Evolutionary conservation across 2,888 invertebrate genomes (phyloP).

Genomic region (Crossocerus cetratus): DNA sequence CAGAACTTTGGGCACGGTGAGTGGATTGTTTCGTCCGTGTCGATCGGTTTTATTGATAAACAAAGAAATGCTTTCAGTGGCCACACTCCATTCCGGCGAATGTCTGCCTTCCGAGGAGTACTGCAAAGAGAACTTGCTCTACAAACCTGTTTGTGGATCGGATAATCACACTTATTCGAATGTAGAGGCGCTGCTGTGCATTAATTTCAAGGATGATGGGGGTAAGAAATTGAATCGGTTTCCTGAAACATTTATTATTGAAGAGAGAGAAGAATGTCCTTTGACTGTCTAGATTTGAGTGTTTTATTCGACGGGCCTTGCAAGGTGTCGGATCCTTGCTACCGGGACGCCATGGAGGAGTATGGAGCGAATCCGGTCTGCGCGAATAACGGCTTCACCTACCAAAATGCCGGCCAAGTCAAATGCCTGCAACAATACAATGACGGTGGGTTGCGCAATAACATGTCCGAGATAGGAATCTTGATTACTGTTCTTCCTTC

Average conservation of each 20-base stretch:
- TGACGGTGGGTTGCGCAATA: constrained; percentile 21
- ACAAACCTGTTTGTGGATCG: constrained; percentile 60
- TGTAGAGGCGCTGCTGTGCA: constrained; percentile 56
- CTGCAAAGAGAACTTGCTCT: constrained; percentile 54
- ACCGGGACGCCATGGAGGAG: constrained; percentile 27
- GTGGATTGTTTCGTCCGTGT: background rate
- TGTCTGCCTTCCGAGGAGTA: constrained; percentile 28
- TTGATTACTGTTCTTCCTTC: constrained; percentile 15
- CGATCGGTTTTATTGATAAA: background rate
- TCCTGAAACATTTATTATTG: background rate
- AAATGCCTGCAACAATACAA: constrained; percentile 59
- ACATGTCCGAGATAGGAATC: constrained; percentile 11
- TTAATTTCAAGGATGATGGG: constrained; percentile 38
- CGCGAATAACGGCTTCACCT: constrained; percentile 65
- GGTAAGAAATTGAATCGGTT: constrained; percentile 25
- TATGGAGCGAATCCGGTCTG: constrained; percentile 59
- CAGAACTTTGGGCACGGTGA: constrained; percentile 14
- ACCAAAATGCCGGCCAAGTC: constrained; percentile 62
- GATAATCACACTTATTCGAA: constrained; percentile 62
- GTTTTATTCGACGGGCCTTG: constrained; percentile 9
- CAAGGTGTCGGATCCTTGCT: constrained; percentile 31
- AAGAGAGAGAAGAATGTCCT: background rate
- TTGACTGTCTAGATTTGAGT: constrained; percentile 14
- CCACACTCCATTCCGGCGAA: constrained; percentile 15
- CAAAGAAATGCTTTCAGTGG: constrained; percentile 11